Evolutionary conservation across 2,888 invertebrate genomes (phyloP).

Genomic region (Drosophila sordidapex): DNA sequence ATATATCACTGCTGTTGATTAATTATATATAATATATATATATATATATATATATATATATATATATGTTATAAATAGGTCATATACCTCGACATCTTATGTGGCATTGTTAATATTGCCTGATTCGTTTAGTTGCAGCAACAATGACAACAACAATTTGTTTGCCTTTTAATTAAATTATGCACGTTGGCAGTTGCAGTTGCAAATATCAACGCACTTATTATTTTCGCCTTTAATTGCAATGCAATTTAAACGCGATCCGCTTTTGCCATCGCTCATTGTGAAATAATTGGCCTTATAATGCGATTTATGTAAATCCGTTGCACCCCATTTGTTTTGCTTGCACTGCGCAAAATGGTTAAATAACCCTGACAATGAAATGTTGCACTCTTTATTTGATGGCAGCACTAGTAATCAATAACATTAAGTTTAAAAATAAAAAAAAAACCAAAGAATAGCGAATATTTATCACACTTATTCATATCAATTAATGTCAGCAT

Average conservation of each 20-base stretch:
- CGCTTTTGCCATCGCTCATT: conserved; percentile 10
- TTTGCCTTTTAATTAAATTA: conserved; percentile 43
- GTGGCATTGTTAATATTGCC: conserved; percentile 11
- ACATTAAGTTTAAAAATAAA: conserved; percentile 1
- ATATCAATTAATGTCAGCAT: conserved; percentile 28
- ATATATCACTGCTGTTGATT: not conserved
- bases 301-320: conserved; percentile 10
- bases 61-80: not conserved
- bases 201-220: conserved; percentile 6
- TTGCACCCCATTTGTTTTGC: not conserved
- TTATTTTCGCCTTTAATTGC: conserved; percentile 27
- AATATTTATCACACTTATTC: conserved; percentile 11
- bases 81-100: conserved; percentile 22
- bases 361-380: not conserved
- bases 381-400: not conserved
- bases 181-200: conserved; percentile 16
- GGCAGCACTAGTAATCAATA: not conserved
- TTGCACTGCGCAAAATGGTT: no score
- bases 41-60: conserved; percentile 5
- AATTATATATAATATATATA: conserved; percentile 9
- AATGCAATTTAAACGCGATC: conserved; percentile 22
- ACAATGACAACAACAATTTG: conserved; percentile 31
- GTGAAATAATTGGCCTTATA: not conserved
- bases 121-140: conserved; percentile 10
- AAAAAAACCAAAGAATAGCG: not conserved